Percentiles rank a stretch among this genome's conserved stretches.
Conservation (phyloP, 2,113 vertebrate species). For the Dissostichus mawsoni region DNA sequence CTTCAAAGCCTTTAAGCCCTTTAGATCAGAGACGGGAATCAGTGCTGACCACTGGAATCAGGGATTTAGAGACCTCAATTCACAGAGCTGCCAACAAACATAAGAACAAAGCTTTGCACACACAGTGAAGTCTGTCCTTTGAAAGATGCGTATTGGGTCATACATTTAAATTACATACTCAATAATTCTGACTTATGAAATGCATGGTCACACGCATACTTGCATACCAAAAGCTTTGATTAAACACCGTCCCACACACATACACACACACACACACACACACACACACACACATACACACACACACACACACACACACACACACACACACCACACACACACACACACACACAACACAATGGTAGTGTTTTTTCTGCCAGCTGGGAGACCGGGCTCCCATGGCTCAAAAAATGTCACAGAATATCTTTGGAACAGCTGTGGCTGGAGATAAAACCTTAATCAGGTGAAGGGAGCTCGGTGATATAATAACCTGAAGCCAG, state of each 20-base stretch:
- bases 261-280: conserved; percentile 6
- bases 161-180: conserved; percentile 17
- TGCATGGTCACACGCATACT: not conserved
- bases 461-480: conserved; percentile 63
- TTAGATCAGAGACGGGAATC: conserved; percentile 57
- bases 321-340: not conserved
- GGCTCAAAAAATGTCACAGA: conserved; percentile 66
- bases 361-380: conserved; percentile 35
- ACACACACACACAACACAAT: conserved; percentile 8
- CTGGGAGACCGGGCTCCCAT: conserved; percentile 53
- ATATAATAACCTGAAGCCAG: conserved; percentile 65
- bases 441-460: conserved; percentile 75
- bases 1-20: conserved; percentile 64
- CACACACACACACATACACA: not conserved
- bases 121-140: conserved; percentile 11
- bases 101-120: conserved; percentile 47
- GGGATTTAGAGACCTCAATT: conserved; percentile 67
- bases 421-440: conserved; percentile 69
- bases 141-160: conserved; percentile 23
- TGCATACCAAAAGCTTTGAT: conserved; percentile 15
- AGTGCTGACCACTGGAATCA: conserved; percentile 58
- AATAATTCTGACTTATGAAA: conserved; percentile 22
- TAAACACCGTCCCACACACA: conserved; percentile 19
- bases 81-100: conserved; percentile 55
- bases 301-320: not conserved